Evolutionary conservation across 2,888 invertebrate species (phyloP), one percentile per base, ranked within the genome.

Genomic region (Salpingus planirostris): DNA sequence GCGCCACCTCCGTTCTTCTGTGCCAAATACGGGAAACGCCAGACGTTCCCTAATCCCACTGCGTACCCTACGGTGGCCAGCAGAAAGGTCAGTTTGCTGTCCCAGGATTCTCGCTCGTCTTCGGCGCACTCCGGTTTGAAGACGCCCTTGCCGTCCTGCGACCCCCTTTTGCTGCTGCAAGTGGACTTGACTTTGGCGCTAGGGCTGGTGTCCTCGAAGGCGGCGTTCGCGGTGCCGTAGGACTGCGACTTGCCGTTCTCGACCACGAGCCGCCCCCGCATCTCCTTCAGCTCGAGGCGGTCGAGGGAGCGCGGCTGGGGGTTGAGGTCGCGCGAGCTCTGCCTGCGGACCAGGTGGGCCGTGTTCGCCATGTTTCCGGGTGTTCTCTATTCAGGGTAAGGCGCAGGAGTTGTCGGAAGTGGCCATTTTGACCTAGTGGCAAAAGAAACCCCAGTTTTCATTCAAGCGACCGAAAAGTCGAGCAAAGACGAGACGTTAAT

Each of bases 1-100:
- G 95, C 95, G 12, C 95, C 92, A 33, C 92, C 92, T 0, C 92
- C 92, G 55, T 91, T 91, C 62, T 92, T 92, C 59, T 93, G 92
- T 0, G 92, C 91, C 44, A 93, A 68, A 64, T 93, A 93, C 0
- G 93, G 93, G 64, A 93, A 93, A 46, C 93, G 73, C 93, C 93
- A 93, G 1, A 92, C 92, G 56, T 93, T 93, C 3, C 93, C 93
- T 23, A 93, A 70, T 0, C 93, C 93, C 2, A 93, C 93, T 3
- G 93, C 93, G 53, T 92, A 92, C 3, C 70, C 57, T 22, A 93
- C 85, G n/a, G 92, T 92, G 1, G 92, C 92, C 46, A 93, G 63
- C 11, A 93, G 71, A 61, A 92, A 93, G 28, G 92, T 92, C 34
- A 92, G 68, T 64, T 91, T 91, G 62, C 84, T 89, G 62, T 91